phyloP scores from a whole-genome alignment of 2,888 invertebrate species.

The Bombylius major region DNA sequence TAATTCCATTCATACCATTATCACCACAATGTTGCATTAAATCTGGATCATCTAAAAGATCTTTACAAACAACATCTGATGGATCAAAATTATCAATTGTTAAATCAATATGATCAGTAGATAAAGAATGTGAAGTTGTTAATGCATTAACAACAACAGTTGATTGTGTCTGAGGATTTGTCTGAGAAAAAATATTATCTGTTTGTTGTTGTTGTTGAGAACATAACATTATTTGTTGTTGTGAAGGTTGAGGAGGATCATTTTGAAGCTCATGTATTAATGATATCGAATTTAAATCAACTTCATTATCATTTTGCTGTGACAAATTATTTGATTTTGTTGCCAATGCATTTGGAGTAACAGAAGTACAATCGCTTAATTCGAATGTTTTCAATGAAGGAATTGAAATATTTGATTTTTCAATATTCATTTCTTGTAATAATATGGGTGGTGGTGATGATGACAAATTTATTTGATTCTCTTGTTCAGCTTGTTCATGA shows the following conservation, averaged over 20 bases:
- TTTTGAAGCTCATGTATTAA: slow-evolving; percentile 12
- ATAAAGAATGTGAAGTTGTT: neutral
- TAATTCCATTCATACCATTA: slow-evolving; percentile 32
- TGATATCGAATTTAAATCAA: slow-evolving; percentile 10
- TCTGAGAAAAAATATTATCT: neutral
- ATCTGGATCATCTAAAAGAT: slow-evolving; percentile 32
- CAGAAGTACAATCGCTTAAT: too few relatives aligned
- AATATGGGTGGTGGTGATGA: neutral
- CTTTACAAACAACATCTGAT: slow-evolving; percentile 23
- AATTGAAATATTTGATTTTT: slow-evolving; percentile 6
- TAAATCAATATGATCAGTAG: neutral
- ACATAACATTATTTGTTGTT: neutral
- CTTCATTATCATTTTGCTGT: slow-evolving; percentile 16
- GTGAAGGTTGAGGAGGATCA: slow-evolving; percentile 21
- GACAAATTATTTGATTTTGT: slow-evolving; percentile 17
- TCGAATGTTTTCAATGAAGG: too few relatives aligned
- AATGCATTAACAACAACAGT: neutral
- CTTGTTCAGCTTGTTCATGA: slow-evolving; percentile 18
- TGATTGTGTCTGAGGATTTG: neutral
- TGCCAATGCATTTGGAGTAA: slow-evolving; percentile 7
- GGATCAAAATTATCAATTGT: slow-evolving; percentile 16
- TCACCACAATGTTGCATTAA: slow-evolving; percentile 31
- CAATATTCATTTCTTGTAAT: slow-evolving; percentile 10
- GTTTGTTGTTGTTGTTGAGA: neutral
- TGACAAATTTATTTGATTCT: slow-evolving; percentile 7